phyloP scores from a whole-genome alignment of 2,113 vertebrate genomes.

The Symphodus melops region DNA sequence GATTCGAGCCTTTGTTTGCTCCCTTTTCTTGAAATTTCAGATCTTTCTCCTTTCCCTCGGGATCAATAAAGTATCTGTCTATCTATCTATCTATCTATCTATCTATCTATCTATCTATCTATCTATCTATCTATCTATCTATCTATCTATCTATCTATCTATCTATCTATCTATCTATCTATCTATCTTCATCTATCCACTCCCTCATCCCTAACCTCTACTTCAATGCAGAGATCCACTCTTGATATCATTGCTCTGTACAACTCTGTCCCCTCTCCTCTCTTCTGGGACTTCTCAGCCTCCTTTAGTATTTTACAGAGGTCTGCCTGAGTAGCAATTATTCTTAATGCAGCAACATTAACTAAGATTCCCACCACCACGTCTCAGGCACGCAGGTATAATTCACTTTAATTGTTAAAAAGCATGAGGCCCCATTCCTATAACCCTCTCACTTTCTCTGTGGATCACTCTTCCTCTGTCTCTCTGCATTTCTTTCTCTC shows the following conservation, averaged over 20 bases:
- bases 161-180: no score
- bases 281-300: constrained; percentile 48
- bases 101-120: no score
- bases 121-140: no score
- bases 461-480: neutral
- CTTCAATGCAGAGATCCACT: neutral
- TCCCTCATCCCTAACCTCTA: no score
- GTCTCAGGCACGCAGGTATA: constrained; percentile 58
- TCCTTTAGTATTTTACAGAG: constrained; percentile 51
- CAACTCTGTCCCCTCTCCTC: constrained; percentile 19
- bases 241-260: neutral
- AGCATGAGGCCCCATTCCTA: constrained; percentile 50
- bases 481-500: neutral
- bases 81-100: no score
- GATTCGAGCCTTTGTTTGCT: constrained; percentile 33
- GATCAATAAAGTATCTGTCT: no score
- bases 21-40: neutral
- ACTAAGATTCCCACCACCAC: constrained; percentile 31
- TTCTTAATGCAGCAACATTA: constrained; percentile 78
- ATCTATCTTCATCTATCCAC: no score
- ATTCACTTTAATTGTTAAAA: constrained; percentile 78
- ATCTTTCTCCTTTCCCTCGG: no score
- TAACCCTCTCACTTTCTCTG: constrained; percentile 19
- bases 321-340: constrained; percentile 60
- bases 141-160: no score